Percentiles rank a stretch among this genome's conserved stretches.
Evolutionary conservation across 1,140 invertebrate species (phyloP).

Genomic region (Drosophila santomea): DNA sequence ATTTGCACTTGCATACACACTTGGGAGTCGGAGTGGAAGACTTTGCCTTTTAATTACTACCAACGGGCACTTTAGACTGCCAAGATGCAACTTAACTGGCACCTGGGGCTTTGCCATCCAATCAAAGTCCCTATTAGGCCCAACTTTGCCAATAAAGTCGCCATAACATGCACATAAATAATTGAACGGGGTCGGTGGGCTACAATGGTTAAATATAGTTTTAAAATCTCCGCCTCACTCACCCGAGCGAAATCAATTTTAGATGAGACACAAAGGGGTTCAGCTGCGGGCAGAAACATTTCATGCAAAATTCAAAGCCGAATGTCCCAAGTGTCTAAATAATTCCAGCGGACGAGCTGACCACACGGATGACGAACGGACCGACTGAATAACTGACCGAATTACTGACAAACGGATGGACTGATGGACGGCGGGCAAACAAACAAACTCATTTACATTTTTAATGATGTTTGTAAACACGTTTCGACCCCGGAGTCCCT

Average conservation of each 20-base stretch:
- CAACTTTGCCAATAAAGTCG: constrained; percentile 56
- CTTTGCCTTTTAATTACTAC: constrained; percentile 42
- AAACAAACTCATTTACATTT: constrained; percentile 82
- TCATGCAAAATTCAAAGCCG: constrained; percentile 62
- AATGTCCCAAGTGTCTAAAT: constrained; percentile 72
- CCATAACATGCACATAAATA: constrained; percentile 55
- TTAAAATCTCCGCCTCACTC: constrained; percentile 34
- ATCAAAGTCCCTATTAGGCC: constrained; percentile 21
- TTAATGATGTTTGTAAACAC: constrained; percentile 79
- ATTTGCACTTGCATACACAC: constrained; percentile 30
- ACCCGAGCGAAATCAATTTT: constrained; percentile 69
- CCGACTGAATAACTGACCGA: constrained; percentile 15
- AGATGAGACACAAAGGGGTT: constrained; percentile 60
- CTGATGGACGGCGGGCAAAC: constrained; percentile 51
- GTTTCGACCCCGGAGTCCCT: constrained; percentile 15
- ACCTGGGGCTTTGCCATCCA: constrained; percentile 37
- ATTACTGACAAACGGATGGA: constrained; percentile 16
- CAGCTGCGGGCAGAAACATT: constrained; percentile 59
- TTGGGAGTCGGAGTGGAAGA: constrained; percentile 19
- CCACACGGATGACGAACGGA: constrained; percentile 27
- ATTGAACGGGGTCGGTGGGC: constrained; percentile 21
- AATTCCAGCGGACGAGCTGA: constrained; percentile 62
- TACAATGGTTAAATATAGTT: constrained; percentile 63
- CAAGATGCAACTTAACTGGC: constrained; percentile 41
- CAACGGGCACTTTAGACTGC: constrained; percentile 22